Evolutionary conservation across 2,888 invertebrate genomes (phyloP).

Genomic region (Drosophila leonis): DNA sequence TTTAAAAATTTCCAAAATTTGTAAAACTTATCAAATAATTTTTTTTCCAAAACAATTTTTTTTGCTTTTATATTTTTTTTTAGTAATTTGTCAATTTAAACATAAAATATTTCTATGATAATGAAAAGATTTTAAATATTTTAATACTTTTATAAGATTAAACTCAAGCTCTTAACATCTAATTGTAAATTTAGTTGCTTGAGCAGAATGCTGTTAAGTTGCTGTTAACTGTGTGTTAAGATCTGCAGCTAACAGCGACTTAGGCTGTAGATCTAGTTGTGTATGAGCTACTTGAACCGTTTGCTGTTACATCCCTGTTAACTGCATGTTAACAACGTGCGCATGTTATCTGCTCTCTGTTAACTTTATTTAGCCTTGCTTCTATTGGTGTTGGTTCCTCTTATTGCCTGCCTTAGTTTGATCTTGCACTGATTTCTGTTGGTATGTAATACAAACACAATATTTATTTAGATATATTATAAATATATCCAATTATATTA

Average conservation of each 20-base stretch:
- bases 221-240: not conserved
- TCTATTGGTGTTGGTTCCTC: slow-evolving; percentile 48
- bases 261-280: not conserved
- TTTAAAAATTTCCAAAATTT: not conserved
- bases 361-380: slow-evolving; percentile 15
- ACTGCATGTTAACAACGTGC: slow-evolving; percentile 19
- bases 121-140: too few species aligned
- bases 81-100: not conserved
- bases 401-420: slow-evolving; percentile 25
- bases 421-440: slow-evolving; percentile 28
- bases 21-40: too few species aligned
- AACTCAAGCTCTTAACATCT: not conserved
- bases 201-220: not conserved
- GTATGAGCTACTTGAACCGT: not conserved
- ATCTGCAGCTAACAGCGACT: not conserved
- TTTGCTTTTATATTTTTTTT: too few species aligned
- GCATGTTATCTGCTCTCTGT: slow-evolving; percentile 18
- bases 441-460: slow-evolving; percentile 48
- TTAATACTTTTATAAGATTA: too few species aligned
- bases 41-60: not conserved
- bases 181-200: not conserved
- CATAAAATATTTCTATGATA: not conserved
- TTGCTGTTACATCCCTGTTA: slow-evolving; percentile 30
- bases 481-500: slow-evolving; percentile 6
- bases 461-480: not conserved